Base-by-base conservation (phyloP, 2,797 vertebrate species). In the Vespertilio murinus region DNA sequence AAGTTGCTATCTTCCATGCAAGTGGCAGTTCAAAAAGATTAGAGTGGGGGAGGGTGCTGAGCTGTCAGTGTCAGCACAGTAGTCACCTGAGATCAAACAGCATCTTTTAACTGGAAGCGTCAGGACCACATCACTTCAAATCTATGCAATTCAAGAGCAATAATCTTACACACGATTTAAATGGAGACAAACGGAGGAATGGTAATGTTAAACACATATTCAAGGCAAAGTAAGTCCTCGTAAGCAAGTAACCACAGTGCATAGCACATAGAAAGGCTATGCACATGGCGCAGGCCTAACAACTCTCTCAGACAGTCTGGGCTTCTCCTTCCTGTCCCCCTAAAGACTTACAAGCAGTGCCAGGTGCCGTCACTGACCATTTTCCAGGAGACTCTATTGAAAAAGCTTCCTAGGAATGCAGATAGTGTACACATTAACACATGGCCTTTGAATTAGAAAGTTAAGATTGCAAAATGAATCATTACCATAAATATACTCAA, bases 381-480 rank as follows among this genome's bases (percentile, higher is more conserved):
- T 78, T 88, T 59, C 80, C 92, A 95, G 64, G 40, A 92, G 38
- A 67, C 23, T 54, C 45, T 73, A 79, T 6, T 28, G 33, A 40
- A 94, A 82, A 4, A 91, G 71, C 33, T 85, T 81, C 70, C 78
- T n/a, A 94, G 45, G 49, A 94, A 93, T 73, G 54, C 22, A 93
- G 78, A 94, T 18, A 59, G 54, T 23, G 4, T 64, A 30, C 10
- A n/a, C 54, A 70, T n/a, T 40, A 59, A 83, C 67, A 89, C 30
- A 59, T 1, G 40, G 30, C 45, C 25, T 93, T 95, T 92, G 45
- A 89, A 78, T 71, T 47, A 71, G 80, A 93, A 80, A 25, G 64
- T n/a, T 95, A 87, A 25, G 40, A 94, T 67, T 96, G 87, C 38
- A 94, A 91, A 96, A 95, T 61, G 3, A 7, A 95, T 64, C 77